Evolutionary conservation across 1,140 invertebrate species (phyloP).

Genomic region (Pteromalus puparum): DNA sequence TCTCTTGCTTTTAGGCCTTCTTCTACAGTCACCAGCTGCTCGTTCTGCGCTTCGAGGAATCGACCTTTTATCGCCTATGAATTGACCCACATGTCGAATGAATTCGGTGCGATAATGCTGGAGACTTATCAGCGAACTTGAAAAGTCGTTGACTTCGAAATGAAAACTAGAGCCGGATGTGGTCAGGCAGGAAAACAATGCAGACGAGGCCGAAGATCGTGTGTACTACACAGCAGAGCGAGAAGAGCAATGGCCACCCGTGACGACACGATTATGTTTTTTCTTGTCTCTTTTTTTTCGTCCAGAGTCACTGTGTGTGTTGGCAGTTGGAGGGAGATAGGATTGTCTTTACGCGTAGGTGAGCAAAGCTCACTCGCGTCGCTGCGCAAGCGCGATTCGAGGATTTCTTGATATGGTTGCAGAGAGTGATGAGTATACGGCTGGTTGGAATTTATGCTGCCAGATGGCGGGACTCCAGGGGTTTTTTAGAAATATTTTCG

Average conservation of each 20-base stretch:
- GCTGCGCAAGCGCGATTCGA: too few relatives aligned
- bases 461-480: too few relatives aligned
- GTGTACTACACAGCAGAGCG: neutral
- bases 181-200: neutral
- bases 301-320: too few relatives aligned
- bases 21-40: neutral
- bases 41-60: neutral
- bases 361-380: too few relatives aligned
- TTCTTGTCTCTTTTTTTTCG: too few relatives aligned
- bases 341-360: too few relatives aligned
- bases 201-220: neutral
- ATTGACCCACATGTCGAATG: neutral
- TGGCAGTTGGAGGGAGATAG: too few relatives aligned
- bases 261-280: neutral
- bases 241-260: constrained; percentile 38
- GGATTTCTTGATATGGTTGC: too few relatives aligned
- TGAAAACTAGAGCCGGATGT: neutral
- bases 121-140: neutral
- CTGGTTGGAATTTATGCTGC: too few relatives aligned
- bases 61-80: neutral
- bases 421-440: too few relatives aligned
- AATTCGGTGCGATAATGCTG: neutral
- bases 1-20: too few relatives aligned
- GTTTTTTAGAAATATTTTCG: too few relatives aligned
- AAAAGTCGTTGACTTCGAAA: neutral